These are phyloP conservation scores for Lamellibrachia luymesi DNA, from an alignment of 1,140 invertebrate genomes.

Conservation along the genomic window DNA sequence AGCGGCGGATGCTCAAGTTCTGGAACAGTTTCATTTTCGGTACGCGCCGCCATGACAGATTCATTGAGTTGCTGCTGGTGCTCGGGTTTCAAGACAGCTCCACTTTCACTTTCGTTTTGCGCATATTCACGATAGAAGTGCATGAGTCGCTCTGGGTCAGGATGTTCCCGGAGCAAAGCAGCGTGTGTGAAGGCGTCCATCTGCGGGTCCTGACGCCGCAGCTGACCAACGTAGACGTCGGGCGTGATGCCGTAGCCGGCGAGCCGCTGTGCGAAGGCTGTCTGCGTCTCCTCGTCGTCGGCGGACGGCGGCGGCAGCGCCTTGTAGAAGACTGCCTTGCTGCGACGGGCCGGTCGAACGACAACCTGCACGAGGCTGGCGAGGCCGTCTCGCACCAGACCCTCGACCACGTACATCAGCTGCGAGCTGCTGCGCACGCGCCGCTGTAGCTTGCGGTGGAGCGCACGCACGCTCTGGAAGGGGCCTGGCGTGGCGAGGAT, in stretches of 20 bases:
- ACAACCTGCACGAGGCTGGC: neutral
- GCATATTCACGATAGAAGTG: neutral
- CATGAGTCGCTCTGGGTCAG: neutral
- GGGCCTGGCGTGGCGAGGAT: neutral
- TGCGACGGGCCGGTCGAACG: neutral
- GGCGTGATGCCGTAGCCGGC: neutral
- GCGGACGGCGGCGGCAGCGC: neutral
- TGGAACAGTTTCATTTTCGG: neutral
- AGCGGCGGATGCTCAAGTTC: neutral
- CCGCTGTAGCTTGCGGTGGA: neutral
- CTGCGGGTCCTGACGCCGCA: neutral
- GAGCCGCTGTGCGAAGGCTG: neutral
- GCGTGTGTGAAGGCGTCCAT: neutral
- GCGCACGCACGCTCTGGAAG: neutral
- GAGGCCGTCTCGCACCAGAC: neutral
- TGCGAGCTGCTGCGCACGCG: neutral
- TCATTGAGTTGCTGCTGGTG: neutral
- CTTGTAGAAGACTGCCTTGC: neutral
- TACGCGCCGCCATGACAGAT: neutral
- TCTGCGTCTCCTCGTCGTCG: neutral
- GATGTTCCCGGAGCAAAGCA: neutral
- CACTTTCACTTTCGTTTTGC: neutral
- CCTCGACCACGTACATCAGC: neutral
- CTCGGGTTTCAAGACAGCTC: neutral
- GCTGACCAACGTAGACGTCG: neutral